Base-by-base conservation (phyloP, 1,140 invertebrate species). In the Rhopalosiphum maidis region DNA sequence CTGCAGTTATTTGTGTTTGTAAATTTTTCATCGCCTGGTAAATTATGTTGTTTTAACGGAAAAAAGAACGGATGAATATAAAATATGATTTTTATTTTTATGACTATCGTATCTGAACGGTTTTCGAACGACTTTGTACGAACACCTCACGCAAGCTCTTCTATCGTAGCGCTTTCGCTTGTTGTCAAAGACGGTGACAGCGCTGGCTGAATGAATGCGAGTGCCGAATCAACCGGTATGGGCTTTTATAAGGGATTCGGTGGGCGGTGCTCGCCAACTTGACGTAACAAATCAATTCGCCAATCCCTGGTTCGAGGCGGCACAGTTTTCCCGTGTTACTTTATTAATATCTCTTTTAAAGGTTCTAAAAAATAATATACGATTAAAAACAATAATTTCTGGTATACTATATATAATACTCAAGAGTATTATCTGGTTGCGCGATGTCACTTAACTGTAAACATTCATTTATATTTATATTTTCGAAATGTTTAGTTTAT, bases 281-380 rank as follows among this genome's bases (percentile, higher is more conserved):
- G 89, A 90, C 55, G 89, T 43, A 46, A 90, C 55, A 43, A 90
- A 90, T 90, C 89, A 60, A 60, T 90, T 90, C 55, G 41, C 89
- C 89, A 90, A 90, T 90, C 89, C 89, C 23, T 3, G 23, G 22
- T 60, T 90, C 30, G 25, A 35, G n/a, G 30, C 60, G 60, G 60
- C 60, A 51, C 48, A 51, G 15, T 51, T 51, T 51, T 51, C 48
- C 48, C 15, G 48, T 51, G 48, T 18, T 51, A 51, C 48, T 18
- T 1, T 46, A 51, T 51, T 51, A 51, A 51, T 51, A 15, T 3
- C 48, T 51, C 18, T 51, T 51, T 51, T 18, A 51, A 51, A 18
- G 48, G 48, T 51, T 51, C 15, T 51, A 51, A 51, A 51, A 51
- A 51, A 18, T 51, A 51, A 51, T 51, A 46, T 46, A 46, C 9